phyloP scores from a whole-genome alignment of 2,888 invertebrate species.

The Opisthograptis luteolata region DNA sequence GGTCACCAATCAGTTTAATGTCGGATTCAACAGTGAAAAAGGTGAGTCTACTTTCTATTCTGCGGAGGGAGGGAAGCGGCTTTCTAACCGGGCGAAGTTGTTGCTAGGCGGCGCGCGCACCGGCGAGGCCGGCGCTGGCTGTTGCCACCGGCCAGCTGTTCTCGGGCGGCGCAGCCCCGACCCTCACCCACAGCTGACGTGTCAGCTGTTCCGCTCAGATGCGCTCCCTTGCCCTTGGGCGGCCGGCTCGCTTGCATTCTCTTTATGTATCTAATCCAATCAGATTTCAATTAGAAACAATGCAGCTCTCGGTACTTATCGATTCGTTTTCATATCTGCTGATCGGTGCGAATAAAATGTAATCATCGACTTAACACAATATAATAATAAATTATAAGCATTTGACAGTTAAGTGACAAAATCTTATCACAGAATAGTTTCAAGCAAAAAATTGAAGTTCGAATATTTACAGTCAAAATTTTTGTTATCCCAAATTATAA shows the following conservation, averaged over 20 bases:
- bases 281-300: neutral
- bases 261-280: slow-evolving; percentile 6
- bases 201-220: slow-evolving; percentile 68
- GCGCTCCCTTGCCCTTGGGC: slow-evolving; percentile 56
- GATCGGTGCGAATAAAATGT: too few relatives aligned
- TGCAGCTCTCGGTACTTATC: neutral
- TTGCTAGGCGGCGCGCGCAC: slow-evolving; percentile 81
- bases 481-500: too few relatives aligned
- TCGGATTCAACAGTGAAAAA: slow-evolving; percentile 90
- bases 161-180: slow-evolving; percentile 21
- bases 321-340: slow-evolving; percentile 2
- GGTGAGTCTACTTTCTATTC: slow-evolving; percentile 85
- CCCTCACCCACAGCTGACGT: slow-evolving; percentile 43
- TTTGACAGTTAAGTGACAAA: too few relatives aligned
- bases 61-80: slow-evolving; percentile 64
- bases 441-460: too few relatives aligned
- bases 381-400: too few relatives aligned
- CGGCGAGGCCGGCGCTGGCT: slow-evolving; percentile 3
- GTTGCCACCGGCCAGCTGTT: slow-evolving; percentile 21
- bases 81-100: slow-evolving; percentile 74
- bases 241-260: slow-evolving; percentile 36
- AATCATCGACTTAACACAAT: too few relatives aligned
- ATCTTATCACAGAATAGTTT: too few relatives aligned
- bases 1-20: slow-evolving; percentile 89
- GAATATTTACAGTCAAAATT: too few relatives aligned